Conservation (phyloP, 2,797 vertebrate species). For the Limosa lapponica region DNA sequence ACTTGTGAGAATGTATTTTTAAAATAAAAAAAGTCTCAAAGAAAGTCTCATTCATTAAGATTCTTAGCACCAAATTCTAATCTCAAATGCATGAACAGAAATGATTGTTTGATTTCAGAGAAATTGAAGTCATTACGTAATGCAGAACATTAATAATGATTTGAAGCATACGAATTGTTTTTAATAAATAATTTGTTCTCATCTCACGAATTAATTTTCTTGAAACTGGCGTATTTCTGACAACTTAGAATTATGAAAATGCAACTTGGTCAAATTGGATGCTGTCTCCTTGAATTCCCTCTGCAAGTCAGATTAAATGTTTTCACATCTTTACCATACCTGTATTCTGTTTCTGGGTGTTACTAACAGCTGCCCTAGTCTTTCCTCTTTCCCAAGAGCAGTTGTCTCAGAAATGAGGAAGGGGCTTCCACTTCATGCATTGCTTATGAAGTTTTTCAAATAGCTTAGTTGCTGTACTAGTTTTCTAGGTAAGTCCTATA, state of each 20-base stretch:
- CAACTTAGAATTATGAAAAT: neutral
- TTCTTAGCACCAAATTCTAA: neutral
- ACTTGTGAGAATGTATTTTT: neutral
- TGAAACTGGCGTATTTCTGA: neutral
- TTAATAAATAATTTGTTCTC: neutral
- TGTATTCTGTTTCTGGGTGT: neutral
- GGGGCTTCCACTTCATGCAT: neutral
- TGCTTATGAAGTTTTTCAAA: neutral
- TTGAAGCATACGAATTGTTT: neutral
- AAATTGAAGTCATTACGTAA: neutral
- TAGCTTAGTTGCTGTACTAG: neutral
- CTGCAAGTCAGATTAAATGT: neutral
- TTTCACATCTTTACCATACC: neutral
- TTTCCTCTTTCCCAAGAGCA: neutral
- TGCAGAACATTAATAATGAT: neutral
- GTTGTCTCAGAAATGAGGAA: neutral
- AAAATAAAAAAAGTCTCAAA: neutral
- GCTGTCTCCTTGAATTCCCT: neutral
- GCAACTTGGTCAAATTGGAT: neutral
- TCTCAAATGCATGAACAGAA: neutral
- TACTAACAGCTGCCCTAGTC: neutral
- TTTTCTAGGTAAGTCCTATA: neutral
- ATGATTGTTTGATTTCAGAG: neutral
- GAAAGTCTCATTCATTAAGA: neutral
- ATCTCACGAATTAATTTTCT: neutral